Base-by-base conservation (phyloP, 1,140 invertebrate genomes). In the Caenorhabditis brenneri region DNA sequence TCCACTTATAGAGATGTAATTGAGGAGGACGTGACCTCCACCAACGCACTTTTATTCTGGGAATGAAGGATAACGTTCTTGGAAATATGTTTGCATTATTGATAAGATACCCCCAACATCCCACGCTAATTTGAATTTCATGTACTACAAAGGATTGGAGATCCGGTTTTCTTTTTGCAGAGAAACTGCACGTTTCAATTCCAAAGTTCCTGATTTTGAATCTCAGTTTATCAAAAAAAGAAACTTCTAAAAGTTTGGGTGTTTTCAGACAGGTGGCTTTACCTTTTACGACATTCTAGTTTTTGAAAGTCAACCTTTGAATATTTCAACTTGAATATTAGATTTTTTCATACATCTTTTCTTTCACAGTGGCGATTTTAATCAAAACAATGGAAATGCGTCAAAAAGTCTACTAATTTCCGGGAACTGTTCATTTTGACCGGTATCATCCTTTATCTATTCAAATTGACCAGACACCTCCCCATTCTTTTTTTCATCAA, bases 41-140 rank as follows among this genome's bases (percentile, higher is more conserved):
- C n/a, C 42, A 9, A 16, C 9, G 49, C 49, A 51, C 49, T 55
- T 65, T 16, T 65, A 15, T 24, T 65, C 7, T 10, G 31, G 22
- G 22, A 33, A 33, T 27, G 0, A 15, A 36, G 53, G 22, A n/a
- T 0, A 33, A 16, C 22, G 29, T 33, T 65, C 58, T 33, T 36
- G 31, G 58, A 65, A 33, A 65, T 16, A 33, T 16, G 15, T 9
- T 65, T 65, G 58, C 58, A 65, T 65, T 65, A 65, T 65, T 65
- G 58, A 65, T 65, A 65, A 16, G 15, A 7, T 24, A 16, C 16
- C 27, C 7, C 9, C 2, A 7, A 1, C 58, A 39, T 74, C 39
- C 39, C 39, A 74, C 53, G 53, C 53, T 55, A 10, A 55, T 55
- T 27, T 55, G 5, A 51, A 19, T 51, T 51, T 51, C 5, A 42